Evolutionary conservation across 2,797 vertebrate genomes (phyloP).

Genomic region (Allobates femoralis): DNA sequence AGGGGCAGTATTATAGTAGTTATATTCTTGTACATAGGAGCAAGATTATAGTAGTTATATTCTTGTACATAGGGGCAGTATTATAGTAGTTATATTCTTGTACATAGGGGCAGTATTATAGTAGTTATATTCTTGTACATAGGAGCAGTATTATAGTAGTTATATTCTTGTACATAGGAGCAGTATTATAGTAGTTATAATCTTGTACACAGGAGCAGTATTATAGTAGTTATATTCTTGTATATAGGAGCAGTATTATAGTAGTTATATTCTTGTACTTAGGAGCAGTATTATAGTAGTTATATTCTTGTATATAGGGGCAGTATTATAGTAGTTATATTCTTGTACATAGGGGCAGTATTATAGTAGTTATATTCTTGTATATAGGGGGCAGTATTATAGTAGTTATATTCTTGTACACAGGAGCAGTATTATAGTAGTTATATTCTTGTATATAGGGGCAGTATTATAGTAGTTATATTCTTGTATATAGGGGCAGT

Average conservation of each 20-base stretch:
- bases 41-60: too few species aligned
- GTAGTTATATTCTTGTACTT: background rate
- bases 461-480: background rate
- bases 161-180: background rate
- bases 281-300: background rate
- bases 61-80: too few species aligned
- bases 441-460: conserved; percentile 6
- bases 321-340: background rate
- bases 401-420: background rate
- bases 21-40: too few species aligned
- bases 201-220: background rate
- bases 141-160: background rate
- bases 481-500: background rate
- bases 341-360: background rate
- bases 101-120: too few species aligned
- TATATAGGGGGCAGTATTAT: background rate
- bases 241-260: background rate
- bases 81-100: too few species aligned
- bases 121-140: background rate
- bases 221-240: background rate
- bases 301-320: background rate
- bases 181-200: background rate
- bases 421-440: background rate
- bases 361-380: background rate
- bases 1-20: too few species aligned